Evolutionary conservation across 2,797 vertebrate genomes (phyloP).

Genomic region (Pristis pectinata): DNA sequence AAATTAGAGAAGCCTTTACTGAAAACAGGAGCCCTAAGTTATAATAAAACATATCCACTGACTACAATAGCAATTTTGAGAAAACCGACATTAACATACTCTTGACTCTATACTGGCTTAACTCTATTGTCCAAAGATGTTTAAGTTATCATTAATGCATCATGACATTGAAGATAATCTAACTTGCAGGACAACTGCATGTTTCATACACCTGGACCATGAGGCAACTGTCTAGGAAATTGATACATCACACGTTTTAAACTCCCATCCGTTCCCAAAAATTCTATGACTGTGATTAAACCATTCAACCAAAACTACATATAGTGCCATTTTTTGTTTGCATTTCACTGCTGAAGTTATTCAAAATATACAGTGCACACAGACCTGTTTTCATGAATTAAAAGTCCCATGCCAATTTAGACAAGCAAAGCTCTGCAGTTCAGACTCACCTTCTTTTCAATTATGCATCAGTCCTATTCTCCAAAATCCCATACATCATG

Average conservation of each 20-base stretch:
- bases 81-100: neutral
- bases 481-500: neutral
- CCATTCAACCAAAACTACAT: neutral
- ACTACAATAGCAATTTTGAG: neutral
- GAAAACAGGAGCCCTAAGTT: neutral
- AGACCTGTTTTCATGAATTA: slow-evolving; percentile 13
- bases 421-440: neutral
- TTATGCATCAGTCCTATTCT: neutral
- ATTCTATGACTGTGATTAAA: neutral
- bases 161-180: neutral
- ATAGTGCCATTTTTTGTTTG: neutral
- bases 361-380: slow-evolving; percentile 29
- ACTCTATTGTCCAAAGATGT: neutral
- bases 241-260: neutral
- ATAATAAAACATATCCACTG: neutral
- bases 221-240: neutral
- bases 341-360: slow-evolving; percentile 19
- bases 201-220: neutral
- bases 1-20: neutral
- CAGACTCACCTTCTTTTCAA: neutral
- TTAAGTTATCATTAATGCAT: neutral
- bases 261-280: neutral
- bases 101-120: neutral
- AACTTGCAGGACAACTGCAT: neutral
- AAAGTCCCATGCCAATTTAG: neutral